These are phyloP conservation scores for Nemotelus pantherinus DNA, from an alignment of 2,888 invertebrate genomes.

Conservation along the genomic window DNA sequence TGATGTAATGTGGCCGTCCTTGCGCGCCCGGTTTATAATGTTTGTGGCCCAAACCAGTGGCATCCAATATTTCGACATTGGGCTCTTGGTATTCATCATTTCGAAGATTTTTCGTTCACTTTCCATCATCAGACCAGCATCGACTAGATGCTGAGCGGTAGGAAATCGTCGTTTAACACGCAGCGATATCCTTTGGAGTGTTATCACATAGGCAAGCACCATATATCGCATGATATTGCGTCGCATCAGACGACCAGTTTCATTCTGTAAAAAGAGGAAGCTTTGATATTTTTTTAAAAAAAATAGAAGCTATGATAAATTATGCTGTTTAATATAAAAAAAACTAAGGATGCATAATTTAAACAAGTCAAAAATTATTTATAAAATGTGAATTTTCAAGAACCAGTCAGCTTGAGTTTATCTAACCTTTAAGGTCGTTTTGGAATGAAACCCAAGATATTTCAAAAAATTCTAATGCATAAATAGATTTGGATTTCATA, in stretches of 20 bases:
- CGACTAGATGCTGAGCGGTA: constrained; percentile 89
- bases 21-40: constrained; percentile 86
- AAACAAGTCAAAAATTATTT: not conserved
- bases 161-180: constrained; percentile 90
- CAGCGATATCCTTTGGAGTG: constrained; percentile 85
- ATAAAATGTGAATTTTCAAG: no score
- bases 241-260: constrained; percentile 87
- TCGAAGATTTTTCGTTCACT: constrained; percentile 92
- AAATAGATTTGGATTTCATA: no score
- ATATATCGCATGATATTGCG: constrained; percentile 90
- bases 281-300: constrained; percentile 35
- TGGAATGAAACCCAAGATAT: no score
- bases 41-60: constrained; percentile 93
- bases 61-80: constrained; percentile 94
- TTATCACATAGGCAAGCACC: constrained; percentile 88
- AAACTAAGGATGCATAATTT: not conserved
- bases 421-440: no score
- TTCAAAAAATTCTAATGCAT: no score
- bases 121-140: constrained; percentile 90
- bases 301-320: constrained; percentile 4
- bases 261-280: constrained; percentile 72
- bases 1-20: constrained; percentile 83
- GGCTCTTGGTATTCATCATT: constrained; percentile 87
- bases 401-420: no score
- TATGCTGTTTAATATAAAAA: not conserved